These are phyloP conservation scores for Helicoverpa armigera DNA, from an alignment of 1,140 invertebrate genomes.

Conservation along the genomic window DNA sequence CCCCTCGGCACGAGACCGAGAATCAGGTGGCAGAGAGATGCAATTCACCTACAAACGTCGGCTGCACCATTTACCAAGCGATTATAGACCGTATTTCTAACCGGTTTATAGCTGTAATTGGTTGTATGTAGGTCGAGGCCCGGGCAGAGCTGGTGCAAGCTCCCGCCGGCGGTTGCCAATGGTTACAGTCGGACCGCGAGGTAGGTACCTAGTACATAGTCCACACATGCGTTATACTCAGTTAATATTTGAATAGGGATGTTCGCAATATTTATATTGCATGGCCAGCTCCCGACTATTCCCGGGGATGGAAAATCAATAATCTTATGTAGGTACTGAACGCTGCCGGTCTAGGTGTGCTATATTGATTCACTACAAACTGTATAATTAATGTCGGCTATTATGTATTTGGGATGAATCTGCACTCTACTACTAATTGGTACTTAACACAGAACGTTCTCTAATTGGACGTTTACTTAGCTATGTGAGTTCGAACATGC, in stretches of 20 bases:
- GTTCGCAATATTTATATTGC: constrained; percentile 57
- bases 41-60: constrained; percentile 59
- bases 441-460: neutral
- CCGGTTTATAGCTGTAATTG: constrained; percentile 48
- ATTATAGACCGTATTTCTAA: constrained; percentile 54
- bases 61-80: constrained; percentile 42
- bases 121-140: constrained; percentile 39
- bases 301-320: constrained; percentile 52
- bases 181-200: constrained; percentile 58
- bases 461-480: neutral
- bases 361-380: constrained; percentile 2
- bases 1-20: constrained; percentile 50
- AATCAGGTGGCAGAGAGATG: constrained; percentile 60
- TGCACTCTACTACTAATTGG: neutral
- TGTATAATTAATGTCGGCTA: constrained; percentile 7
- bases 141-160: constrained; percentile 52
- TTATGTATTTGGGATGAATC: constrained; percentile 14
- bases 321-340: constrained; percentile 43
- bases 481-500: neutral
- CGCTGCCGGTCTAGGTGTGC: constrained; percentile 5
- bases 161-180: constrained; percentile 58
- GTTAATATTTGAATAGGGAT: constrained; percentile 65
- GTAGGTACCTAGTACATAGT: constrained; percentile 40
- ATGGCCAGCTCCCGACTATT: constrained; percentile 46
- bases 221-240: constrained; percentile 60